These are phyloP conservation scores for Apamea sordens DNA, from an alignment of 2,888 invertebrate genomes.

Conservation along the genomic window DNA sequence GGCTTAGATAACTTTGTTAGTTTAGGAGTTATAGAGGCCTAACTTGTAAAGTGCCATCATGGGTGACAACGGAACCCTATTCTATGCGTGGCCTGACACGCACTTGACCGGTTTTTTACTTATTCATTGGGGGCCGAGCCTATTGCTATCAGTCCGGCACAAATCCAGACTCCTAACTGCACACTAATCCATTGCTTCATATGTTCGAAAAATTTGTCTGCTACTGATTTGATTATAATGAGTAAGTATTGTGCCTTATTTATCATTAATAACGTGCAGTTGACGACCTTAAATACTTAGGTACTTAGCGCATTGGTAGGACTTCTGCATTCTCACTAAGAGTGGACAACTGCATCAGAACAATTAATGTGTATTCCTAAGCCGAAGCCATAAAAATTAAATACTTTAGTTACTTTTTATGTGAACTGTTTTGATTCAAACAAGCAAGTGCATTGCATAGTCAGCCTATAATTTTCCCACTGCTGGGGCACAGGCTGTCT, in stretches of 20 bases:
- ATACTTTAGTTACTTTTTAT: slow-evolving; percentile 8
- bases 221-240: neutral
- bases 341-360: slow-evolving; percentile 17
- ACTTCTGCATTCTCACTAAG: slow-evolving; percentile 39
- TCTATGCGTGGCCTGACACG: too few relatives aligned
- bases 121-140: too few relatives aligned
- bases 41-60: too few relatives aligned
- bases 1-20: too few relatives aligned
- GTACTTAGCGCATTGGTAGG: slow-evolving; percentile 24
- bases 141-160: neutral
- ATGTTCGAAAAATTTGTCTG: too few relatives aligned
- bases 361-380: slow-evolving; percentile 34
- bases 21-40: too few relatives aligned
- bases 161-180: neutral
- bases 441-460: neutral
- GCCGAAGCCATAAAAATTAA: slow-evolving; percentile 10
- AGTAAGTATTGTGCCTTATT: neutral
- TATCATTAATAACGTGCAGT: slow-evolving; percentile 11
- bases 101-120: too few relatives aligned
- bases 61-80: too few relatives aligned
- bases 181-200: too few relatives aligned
- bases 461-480: too few relatives aligned
- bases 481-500: too few relatives aligned
- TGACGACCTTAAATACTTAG: slow-evolving; percentile 34
- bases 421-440: neutral